Conservation (phyloP, 2,113 vertebrate genomes). For the Oplegnathus fasciatus region DNA sequence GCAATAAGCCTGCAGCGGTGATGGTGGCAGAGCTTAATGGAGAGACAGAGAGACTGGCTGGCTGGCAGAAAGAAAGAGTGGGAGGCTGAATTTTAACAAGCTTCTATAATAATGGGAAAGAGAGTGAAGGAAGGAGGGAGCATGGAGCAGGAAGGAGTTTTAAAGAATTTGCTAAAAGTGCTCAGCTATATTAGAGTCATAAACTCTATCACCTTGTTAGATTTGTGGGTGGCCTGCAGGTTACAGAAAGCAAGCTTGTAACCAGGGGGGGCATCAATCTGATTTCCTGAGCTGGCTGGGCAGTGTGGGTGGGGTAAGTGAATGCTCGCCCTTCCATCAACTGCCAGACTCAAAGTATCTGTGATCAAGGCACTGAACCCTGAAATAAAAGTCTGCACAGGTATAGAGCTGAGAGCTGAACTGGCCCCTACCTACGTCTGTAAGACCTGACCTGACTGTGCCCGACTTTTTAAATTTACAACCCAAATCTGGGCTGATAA, state of each 20-base stretch:
- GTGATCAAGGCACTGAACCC: conserved; percentile 55
- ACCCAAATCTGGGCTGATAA: neutral
- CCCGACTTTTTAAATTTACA: conserved; percentile 8
- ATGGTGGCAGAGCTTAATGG: conserved; percentile 76
- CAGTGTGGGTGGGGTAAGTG: conserved; percentile 35
- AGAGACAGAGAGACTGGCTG: conserved; percentile 72
- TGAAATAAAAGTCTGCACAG: conserved; percentile 44
- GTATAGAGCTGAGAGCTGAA: conserved; percentile 31
- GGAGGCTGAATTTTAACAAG: conserved; percentile 80
- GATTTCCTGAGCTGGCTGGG: conserved; percentile 41
- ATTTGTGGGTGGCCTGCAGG: conserved; percentile 55
- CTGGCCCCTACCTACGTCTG: conserved; percentile 8
- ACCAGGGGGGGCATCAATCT: conserved; percentile 44
- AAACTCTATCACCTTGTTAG: conserved; percentile 64
- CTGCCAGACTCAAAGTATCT: conserved; percentile 47
- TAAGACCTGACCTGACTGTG: conserved; percentile 6
- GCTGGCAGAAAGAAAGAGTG: conserved; percentile 63
- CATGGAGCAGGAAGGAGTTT: conserved; percentile 38
- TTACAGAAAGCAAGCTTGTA: conserved; percentile 54
- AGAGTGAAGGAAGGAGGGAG: conserved; percentile 49
- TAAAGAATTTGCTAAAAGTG: conserved; percentile 67
- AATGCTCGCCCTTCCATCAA: conserved; percentile 48
- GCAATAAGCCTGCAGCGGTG: conserved; percentile 77
- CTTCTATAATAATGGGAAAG: conserved; percentile 65
- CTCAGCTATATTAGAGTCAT: conserved; percentile 62